phyloP scores from a whole-genome alignment of 2,888 invertebrate species.

The Lasioglossum vierecki region DNA sequence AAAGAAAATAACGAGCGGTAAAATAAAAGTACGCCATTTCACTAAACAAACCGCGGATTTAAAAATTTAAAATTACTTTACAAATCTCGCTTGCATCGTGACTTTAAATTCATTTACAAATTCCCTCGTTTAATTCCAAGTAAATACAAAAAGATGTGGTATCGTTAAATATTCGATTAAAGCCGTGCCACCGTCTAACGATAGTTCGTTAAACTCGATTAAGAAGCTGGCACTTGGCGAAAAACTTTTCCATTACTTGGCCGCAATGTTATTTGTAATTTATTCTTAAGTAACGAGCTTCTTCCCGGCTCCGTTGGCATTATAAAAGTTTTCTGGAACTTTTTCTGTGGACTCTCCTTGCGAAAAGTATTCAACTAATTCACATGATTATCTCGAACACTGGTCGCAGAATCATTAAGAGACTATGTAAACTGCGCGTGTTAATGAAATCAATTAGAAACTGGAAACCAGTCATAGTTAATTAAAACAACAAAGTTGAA shows the following conservation, averaged over 20 bases:
- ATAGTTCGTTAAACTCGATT: slow-evolving; percentile 19
- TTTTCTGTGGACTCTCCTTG: background rate
- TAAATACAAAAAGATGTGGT: background rate
- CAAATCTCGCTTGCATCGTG: background rate
- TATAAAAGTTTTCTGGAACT: background rate
- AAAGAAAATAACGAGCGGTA: background rate
- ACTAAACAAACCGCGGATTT: background rate
- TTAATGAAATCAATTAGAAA: background rate
- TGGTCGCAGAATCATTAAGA: background rate
- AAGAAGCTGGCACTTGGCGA: background rate
- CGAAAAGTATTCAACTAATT: background rate
- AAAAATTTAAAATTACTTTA: background rate
- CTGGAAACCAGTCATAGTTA: background rate
- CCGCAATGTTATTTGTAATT: slow-evolving; percentile 39
- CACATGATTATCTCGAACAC: background rate
- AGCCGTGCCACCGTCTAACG: background rate
- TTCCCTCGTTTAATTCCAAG: background rate
- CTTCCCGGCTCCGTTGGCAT: background rate
- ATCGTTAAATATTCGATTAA: background rate
- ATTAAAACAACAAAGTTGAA: no score
- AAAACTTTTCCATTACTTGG: slow-evolving; percentile 25
- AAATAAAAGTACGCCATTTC: background rate
- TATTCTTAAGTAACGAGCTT: slow-evolving; percentile 39
- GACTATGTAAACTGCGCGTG: no score
- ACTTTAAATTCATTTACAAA: background rate